These are phyloP conservation scores for Hiodon alosoides DNA, from an alignment of 2,113 vertebrate species.

Conservation along the genomic window DNA sequence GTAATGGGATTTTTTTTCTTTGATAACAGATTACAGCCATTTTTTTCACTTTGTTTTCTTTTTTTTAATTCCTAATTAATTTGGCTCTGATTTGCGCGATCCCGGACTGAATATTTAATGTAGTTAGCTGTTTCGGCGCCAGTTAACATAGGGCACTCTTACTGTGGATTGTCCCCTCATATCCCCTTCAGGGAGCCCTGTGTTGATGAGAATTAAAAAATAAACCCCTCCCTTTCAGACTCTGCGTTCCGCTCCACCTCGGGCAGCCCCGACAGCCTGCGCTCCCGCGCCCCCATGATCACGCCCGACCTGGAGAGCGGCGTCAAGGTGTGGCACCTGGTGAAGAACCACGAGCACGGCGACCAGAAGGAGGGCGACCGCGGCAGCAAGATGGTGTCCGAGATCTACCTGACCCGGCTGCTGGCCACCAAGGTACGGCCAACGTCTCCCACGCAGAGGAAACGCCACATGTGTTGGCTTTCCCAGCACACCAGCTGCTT, in stretches of 20 bases:
- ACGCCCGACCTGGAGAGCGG: constrained; percentile 94
- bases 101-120: too few species aligned
- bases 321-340: constrained; percentile 95
- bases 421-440: constrained; percentile 89
- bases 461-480: not conserved
- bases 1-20: too few species aligned
- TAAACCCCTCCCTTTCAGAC: constrained; percentile 57
- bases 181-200: too few species aligned
- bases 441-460: not conserved
- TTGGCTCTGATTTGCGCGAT: too few species aligned
- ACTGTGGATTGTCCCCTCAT: too few species aligned
- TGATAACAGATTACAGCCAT: too few species aligned
- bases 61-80: too few species aligned
- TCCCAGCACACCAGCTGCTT: not conserved
- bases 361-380: constrained; percentile 97
- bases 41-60: too few species aligned
- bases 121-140: too few species aligned
- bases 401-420: constrained; percentile 95
- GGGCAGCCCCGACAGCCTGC: constrained; percentile 94
- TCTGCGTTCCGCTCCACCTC: constrained; percentile 89
- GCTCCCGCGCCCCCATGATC: constrained; percentile 95
- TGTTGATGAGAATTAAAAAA: too few species aligned
- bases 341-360: constrained; percentile 96
- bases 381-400: constrained; percentile 98
- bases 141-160: too few species aligned